Base-by-base conservation (phyloP, 2,113 vertebrate species). In the Scomber japonicus region DNA sequence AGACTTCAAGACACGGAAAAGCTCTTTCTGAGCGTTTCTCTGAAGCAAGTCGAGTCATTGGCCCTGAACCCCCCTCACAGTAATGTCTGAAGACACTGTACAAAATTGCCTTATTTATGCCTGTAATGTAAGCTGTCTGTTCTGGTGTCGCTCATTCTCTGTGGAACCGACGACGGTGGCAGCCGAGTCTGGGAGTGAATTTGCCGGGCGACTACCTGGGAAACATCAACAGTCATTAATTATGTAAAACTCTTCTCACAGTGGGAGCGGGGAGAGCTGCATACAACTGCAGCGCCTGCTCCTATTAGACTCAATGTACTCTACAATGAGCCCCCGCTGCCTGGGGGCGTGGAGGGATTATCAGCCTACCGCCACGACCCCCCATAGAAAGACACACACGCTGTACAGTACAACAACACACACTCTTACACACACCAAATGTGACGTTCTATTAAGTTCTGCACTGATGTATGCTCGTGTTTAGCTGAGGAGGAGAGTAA, bases 201-300 rank as follows among this genome's bases (percentile, higher is more conserved):
- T 94, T 94, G 91, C 92, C 77, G 87, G 93, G 92, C 93, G 91
- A 94, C 94, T 95, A 95, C 95, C 94, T 95, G 93, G 86, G 93
- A 95, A 95, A 95, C 94, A 95, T 95, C 93, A 95, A 95, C 94
- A 94, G 86, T 94, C 93, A 95, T 96, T 95, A 96, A 96, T 96
- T 95, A 96, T 96, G 94, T 93, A 96, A 94, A 95, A 94, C 84
- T 93, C 89, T 64, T 86, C 91, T 92, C 93, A 67, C 91, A 82
- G 91, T 90, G 82, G 85, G 91, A 94, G 89, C 83, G 70, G 71
- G 71, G 82, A 83, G 87, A 78, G 90, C 87, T 80, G 91, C 90
- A 82, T 75, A 88, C 80, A 78, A 84, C 87, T 77, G 78, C 87
- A 80, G 92, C 83, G 89, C 91, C 86, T 45, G 82, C 91, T 95